Base-by-base conservation (phyloP, 1,140 invertebrate genomes). In the Platorchestia sp. region DNA sequence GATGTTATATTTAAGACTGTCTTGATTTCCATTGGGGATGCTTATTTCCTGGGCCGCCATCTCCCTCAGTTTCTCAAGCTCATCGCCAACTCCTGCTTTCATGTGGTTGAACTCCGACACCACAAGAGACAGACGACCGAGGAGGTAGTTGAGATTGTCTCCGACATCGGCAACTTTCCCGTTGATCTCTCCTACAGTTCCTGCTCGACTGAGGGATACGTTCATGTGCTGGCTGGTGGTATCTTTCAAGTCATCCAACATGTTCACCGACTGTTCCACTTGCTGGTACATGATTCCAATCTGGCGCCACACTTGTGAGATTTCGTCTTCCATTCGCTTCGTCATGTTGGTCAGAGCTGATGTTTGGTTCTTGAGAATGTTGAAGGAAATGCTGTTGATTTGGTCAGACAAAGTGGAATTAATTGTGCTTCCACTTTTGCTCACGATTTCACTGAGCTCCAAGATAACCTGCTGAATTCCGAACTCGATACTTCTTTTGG, bases 231-330 rank as follows among this genome's bases (percentile, higher is more conserved):
- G 86, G 47, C 95, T 96, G 0, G 96, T 96, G 86, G 96, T 96
- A 95, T 95, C 95, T 97, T 99, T 98, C n/a, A 99, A 97, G 95
- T 98, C 97, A 95, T 98, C 98, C 6, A 99, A 97, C 3, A 98
- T 97, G 87, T 98, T 98, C 19, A 98, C 98, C 96, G 98, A 99
- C 95, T 98, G 98, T 41, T 98, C 98, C 96, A 99, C 98, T 97
- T 99, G 98, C 96, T 98, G 98, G 97, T 99, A 98, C 98, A 99
- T 98, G 41, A 98, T 98, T 95, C 98, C 98, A 96, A 99, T 98
- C 97, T 98, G 98, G 41, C 98, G 97, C 98, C 98, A 99, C 0
- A 99, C 98, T 97, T 98, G 98, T 95, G 98, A 98, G 97, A 99
- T 98, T 97, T 99, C 98, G 44, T 98, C 97, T 96, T 99, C 98